These are phyloP conservation scores for Aselliscus stoliczkanus DNA, from an alignment of 2,797 vertebrate genomes.

Conservation along the genomic window DNA sequence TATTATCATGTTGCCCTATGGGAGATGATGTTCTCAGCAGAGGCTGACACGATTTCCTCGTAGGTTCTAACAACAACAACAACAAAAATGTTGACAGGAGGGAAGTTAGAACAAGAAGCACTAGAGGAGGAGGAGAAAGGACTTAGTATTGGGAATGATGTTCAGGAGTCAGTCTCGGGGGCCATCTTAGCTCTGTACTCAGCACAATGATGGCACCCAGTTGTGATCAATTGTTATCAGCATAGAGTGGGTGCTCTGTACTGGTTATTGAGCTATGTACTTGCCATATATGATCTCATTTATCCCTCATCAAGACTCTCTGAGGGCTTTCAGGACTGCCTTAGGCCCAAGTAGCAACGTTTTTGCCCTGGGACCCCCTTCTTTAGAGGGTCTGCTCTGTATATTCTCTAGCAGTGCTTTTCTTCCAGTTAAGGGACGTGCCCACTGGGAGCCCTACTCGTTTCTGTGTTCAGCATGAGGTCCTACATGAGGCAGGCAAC, in stretches of 20 bases:
- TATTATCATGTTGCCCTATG: not conserved
- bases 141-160: not conserved
- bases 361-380: not conserved
- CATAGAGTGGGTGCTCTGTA: not conserved
- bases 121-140: not conserved
- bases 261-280: not conserved
- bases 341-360: too few relatives aligned
- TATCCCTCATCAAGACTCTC: not conserved
- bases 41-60: not conserved
- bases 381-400: not conserved
- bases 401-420: not conserved
- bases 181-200: not conserved
- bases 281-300: not conserved
- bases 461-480: not conserved
- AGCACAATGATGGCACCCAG: not conserved
- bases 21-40: not conserved
- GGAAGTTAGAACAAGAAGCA: not conserved
- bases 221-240: not conserved
- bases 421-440: fast-evolving
- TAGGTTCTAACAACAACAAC: not conserved
- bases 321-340: fast-evolving
- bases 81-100: not conserved
- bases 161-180: not conserved
- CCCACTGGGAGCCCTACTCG: not conserved
- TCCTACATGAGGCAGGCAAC: not conserved